A percentile compares a stretch with the other conserved stretches of the same genome.
Evolutionary conservation across 2,113 vertebrate genomes (phyloP).

Genomic region (Bujurquina vittata): DNA sequence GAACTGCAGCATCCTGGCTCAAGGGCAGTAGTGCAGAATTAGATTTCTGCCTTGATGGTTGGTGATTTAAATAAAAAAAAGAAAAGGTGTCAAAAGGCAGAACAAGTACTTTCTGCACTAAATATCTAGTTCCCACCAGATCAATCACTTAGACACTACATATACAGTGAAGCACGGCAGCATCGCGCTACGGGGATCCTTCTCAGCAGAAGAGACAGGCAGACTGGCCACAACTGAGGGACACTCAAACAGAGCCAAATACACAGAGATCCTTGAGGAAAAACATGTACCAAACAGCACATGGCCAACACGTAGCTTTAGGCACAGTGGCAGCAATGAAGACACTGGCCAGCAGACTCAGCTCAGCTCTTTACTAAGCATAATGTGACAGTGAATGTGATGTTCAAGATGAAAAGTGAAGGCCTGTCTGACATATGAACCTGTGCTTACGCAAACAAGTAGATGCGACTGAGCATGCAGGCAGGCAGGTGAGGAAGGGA

Average conservation of each 20-base stretch:
- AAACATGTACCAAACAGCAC: neutral
- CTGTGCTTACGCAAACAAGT: neutral
- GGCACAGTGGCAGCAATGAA: neutral
- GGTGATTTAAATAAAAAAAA: neutral
- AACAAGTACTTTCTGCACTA: neutral
- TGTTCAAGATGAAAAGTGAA: neutral
- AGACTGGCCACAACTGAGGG: slow-evolving; percentile 7
- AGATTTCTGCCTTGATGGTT: neutral
- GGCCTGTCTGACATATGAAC: neutral
- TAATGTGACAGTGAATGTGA: neutral
- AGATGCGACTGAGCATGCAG: neutral
- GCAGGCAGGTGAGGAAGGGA: neutral
- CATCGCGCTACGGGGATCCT: neutral
- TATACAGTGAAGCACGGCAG: neutral
- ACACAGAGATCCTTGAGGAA: slow-evolving; percentile 11
- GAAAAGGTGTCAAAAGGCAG: neutral
- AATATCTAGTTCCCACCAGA: neutral
- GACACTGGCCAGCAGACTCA: neutral
- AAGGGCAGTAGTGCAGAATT: neutral
- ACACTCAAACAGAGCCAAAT: neutral
- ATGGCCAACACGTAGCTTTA: slow-evolving; percentile 4
- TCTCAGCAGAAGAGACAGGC: neutral
- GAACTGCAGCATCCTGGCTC: neutral
- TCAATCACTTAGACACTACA: neutral
- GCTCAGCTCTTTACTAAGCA: neutral